phyloP scores from a whole-genome alignment of 53 echinoderm and acorn worm species.

The Paracentrotus lividus region DNA sequence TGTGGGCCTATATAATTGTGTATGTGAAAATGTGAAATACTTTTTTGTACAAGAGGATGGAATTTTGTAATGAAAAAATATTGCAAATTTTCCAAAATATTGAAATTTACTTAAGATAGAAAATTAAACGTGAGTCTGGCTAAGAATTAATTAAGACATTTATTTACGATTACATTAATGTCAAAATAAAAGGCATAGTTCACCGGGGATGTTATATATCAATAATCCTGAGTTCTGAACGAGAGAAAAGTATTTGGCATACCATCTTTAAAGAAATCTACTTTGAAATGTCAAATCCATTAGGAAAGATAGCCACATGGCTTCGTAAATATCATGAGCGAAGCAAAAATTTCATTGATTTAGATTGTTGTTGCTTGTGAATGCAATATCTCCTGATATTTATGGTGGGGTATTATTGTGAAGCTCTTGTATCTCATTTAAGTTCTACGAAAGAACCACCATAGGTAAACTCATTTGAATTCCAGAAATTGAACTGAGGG shows the following conservation, averaged over 20 bases:
- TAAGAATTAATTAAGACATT: too few species aligned
- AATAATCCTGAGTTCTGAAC: neutral
- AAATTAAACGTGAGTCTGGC: too few species aligned
- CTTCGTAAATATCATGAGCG: constrained; percentile 45
- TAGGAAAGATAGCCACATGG: constrained; percentile 36
- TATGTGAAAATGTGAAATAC: too few species aligned
- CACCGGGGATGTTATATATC: too few species aligned
- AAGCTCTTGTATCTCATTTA: neutral
- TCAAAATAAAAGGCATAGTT: too few species aligned
- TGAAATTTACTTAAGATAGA: too few species aligned
- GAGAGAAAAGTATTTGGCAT: neutral
- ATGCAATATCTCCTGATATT: neutral
- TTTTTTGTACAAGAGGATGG: too few species aligned
- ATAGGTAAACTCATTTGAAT: neutral
- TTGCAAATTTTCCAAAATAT: too few species aligned
- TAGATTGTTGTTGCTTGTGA: constrained; percentile 30
- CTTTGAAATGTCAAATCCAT: constrained; percentile 47
- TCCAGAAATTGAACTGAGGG: neutral
- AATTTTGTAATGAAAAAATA: too few species aligned
- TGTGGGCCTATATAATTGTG: too few species aligned
- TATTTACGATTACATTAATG: too few species aligned
- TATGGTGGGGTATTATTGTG: neutral
- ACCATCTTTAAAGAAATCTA: neutral
- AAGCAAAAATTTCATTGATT: constrained; percentile 56
- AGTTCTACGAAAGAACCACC: neutral